A percentile compares a stretch with the other conserved stretches of the same genome.
phyloP scores from a whole-genome alignment of 2,113 vertebrate species.

The Xenopus laevis region DNA sequence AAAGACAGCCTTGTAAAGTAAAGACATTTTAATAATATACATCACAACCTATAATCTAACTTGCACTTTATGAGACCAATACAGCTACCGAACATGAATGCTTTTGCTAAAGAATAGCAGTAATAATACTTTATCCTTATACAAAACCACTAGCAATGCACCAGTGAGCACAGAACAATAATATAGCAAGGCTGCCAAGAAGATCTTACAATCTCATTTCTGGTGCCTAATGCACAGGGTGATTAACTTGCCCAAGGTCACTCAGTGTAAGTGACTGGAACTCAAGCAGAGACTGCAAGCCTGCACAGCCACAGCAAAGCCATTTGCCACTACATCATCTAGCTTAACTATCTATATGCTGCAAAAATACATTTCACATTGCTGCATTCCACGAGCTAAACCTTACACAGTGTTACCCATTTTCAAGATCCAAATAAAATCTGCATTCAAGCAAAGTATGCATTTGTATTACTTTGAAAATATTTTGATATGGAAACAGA shows the following conservation, averaged over 20 bases:
- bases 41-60: neutral
- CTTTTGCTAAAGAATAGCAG: slow-evolving; percentile 32
- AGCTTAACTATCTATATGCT: neutral
- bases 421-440: too few relatives aligned
- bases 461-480: too few relatives aligned
- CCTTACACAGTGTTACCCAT: too few relatives aligned
- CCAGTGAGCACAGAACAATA: slow-evolving; percentile 36
- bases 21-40: too few relatives aligned
- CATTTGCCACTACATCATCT: neutral
- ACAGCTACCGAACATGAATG: slow-evolving; percentile 10
- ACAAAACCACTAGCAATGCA: slow-evolving; percentile 33
- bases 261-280: slow-evolving; percentile 20
- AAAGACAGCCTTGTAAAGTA: too few relatives aligned
- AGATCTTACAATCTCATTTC: slow-evolving; percentile 38
- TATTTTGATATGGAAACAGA: too few relatives aligned
- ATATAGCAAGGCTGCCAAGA: slow-evolving; percentile 21
- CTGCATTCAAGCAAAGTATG: neutral
- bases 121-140: slow-evolving; percentile 36
- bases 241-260: slow-evolving; percentile 43
- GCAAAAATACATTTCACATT: too few relatives aligned
- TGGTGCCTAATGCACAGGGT: slow-evolving; percentile 35
- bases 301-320: slow-evolving; percentile 14
- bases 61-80: slow-evolving; percentile 11
- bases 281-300: slow-evolving; percentile 18
- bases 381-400: too few relatives aligned